Conservation (phyloP, 2,888 invertebrate genomes). For the Tribolium freemani region DNA sequence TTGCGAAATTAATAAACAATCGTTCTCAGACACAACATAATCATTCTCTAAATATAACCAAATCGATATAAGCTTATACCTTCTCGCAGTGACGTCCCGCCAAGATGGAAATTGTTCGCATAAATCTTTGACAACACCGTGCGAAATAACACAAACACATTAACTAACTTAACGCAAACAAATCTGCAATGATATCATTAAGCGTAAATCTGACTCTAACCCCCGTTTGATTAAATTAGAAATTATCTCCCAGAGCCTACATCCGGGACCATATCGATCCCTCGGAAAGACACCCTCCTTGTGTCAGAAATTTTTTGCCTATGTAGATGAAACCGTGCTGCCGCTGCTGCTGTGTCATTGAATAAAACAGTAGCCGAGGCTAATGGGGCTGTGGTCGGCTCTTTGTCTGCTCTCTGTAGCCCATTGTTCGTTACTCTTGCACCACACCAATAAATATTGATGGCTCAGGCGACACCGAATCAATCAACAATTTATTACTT, state of each 20-base stretch:
- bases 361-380: slow-evolving; percentile 34
- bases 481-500: not conserved
- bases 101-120: slow-evolving; percentile 32
- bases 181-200: slow-evolving; percentile 18
- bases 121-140: slow-evolving; percentile 18
- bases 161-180: slow-evolving; percentile 26
- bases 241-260: slow-evolving; percentile 7
- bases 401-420: slow-evolving; percentile 21
- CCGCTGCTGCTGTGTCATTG: slow-evolving; percentile 22
- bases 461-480: slow-evolving; percentile 2
- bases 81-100: slow-evolving; percentile 31
- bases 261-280: slow-evolving; percentile 19
- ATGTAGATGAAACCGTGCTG: slow-evolving; percentile 11
- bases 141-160: slow-evolving; percentile 28
- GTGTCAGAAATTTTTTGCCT: not conserved
- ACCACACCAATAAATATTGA: slow-evolving; percentile 36
- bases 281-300: not conserved
- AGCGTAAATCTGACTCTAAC: slow-evolving; percentile 5
- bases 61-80: slow-evolving; percentile 28
- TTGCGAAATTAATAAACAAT: slow-evolving; percentile 26
- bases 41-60: slow-evolving; percentile 27
- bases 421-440: slow-evolving; percentile 36
- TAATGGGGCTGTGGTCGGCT: slow-evolving; percentile 26
- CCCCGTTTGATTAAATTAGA: slow-evolving; percentile 20
- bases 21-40: not conserved